Conservation (phyloP, 1,140 invertebrate species). For the Bombus soroeensis region DNA sequence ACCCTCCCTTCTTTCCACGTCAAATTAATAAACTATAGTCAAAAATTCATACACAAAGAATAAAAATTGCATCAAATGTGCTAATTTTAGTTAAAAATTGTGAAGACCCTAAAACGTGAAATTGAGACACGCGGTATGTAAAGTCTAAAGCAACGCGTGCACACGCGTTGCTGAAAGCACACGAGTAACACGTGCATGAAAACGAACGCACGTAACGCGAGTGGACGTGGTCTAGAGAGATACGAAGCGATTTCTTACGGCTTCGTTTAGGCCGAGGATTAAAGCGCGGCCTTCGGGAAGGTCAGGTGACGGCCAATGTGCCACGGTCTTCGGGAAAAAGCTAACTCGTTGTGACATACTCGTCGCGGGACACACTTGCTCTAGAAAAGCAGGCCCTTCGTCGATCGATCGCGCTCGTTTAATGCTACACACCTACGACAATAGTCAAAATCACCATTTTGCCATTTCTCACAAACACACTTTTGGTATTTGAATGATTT, state of each 20-base stretch:
- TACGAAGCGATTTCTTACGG: slow-evolving; percentile 56
- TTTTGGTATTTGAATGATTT: neutral
- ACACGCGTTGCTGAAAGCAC: neutral
- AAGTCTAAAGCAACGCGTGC: neutral
- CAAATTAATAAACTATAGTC: no score
- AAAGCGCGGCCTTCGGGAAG: slow-evolving; percentile 67
- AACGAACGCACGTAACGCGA: slow-evolving; percentile 32
- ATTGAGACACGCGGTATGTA: no score
- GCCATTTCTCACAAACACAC: neutral
- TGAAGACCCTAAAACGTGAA: slow-evolving; percentile 5
- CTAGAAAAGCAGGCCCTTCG: neutral
- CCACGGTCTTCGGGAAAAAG: slow-evolving; percentile 62
- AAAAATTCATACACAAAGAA: no score
- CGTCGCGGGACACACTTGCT: neutral
- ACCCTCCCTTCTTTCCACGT: no score
- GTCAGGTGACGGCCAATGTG: slow-evolving; percentile 72
- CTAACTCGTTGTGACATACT: slow-evolving; percentile 40
- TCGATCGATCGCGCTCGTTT: neutral
- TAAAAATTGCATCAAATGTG: no score
- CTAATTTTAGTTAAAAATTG: no score
- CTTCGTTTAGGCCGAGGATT: slow-evolving; percentile 71
- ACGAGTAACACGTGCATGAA: slow-evolving; percentile 32
- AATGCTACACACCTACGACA: neutral
- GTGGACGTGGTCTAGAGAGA: neutral
- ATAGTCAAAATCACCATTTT: neutral